Evolutionary conservation across 2,797 vertebrate species (phyloP), one percentile per base, ranked within the genome.

Genomic region (Danio tinwini): DNA sequence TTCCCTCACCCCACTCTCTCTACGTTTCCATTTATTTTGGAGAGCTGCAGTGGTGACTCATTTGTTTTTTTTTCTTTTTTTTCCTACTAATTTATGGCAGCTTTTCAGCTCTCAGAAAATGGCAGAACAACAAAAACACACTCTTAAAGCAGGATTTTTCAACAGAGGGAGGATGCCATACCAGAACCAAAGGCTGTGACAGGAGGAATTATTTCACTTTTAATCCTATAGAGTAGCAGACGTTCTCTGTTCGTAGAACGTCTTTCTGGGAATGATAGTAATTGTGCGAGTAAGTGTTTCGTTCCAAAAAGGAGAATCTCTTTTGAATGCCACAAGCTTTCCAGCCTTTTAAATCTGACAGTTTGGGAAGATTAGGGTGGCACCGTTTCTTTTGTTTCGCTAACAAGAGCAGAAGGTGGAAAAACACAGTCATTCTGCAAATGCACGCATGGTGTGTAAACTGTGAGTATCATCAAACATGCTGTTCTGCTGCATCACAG

Each of bases 1-100:
- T 67, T 58, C 67, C 68, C 53, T 82, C 56, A 29, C 44, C 64
- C 52, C 16, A 61, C 7, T 59, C 64, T 61, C 67, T 61, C 67
- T 81, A 64, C 9, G 5, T 81, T 78, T 74, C 63, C 61, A 70
- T 78, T 74, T 62, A 78, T 29, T 55, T 19, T 74, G 16, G 59
- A 78, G 53, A 76, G 62, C 64, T 67, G 69, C 70, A 56, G 17
- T 40, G 40, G n/a, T 81, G 78, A 83, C 71, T 81, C 65, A 75
- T 78, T 82, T 82, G 21, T 53, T 70, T 77, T 29, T 37, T 11
- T n/a, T 12, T 11, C 16, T 50, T 72, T 58, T 44, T 21, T n/a
- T 13, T 1, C 53, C n/a, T 52, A 39, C 72, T 72, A 37, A 77
- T 81, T 81, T 81, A 80, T 70, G 29, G 65, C 65, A 68, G 52